phyloP scores from a whole-genome alignment of 92 coral and sea anemone species.

The Diadumene lineata region DNA sequence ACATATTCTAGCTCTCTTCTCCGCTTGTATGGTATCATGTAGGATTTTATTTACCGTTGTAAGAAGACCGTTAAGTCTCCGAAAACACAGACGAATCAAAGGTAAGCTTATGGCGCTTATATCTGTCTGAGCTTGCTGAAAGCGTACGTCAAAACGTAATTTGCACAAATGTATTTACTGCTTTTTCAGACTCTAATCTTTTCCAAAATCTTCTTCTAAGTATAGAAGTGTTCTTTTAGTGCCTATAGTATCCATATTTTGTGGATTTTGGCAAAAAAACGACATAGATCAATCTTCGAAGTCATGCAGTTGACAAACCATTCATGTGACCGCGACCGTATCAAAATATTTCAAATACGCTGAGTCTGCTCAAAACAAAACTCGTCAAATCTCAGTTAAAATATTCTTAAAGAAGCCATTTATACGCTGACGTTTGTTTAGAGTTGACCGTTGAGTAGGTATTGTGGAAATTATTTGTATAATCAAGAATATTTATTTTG shows the following conservation, averaged over 20 bases:
- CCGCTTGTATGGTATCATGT: conserved; percentile 58
- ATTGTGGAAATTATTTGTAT: too few species aligned
- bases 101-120: conserved; percentile 1
- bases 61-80: conserved; percentile 37
- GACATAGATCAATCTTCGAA: background rate
- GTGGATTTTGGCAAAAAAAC: background rate
- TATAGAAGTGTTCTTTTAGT: background rate
- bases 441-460: too few species aligned
- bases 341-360: background rate
- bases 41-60: conserved; percentile 55
- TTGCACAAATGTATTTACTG: background rate
- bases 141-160: background rate
- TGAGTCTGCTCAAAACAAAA: too few species aligned
- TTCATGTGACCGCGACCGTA: background rate
- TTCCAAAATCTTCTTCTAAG: background rate
- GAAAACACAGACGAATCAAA: conserved; percentile 29
- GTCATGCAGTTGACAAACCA: background rate
- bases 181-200: background rate
- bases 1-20: conserved; percentile 65
- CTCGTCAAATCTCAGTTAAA: too few species aligned
- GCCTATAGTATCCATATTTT: background rate
- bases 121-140: background rate
- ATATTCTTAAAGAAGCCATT: too few species aligned
- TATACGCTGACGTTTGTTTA: too few species aligned
- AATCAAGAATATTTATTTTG: background rate